Percentiles rank a stretch among this genome's conserved stretches.
These are phyloP conservation scores for Siphamia tubifer DNA, from an alignment of 2,113 vertebrate species.

Conservation along the genomic window DNA sequence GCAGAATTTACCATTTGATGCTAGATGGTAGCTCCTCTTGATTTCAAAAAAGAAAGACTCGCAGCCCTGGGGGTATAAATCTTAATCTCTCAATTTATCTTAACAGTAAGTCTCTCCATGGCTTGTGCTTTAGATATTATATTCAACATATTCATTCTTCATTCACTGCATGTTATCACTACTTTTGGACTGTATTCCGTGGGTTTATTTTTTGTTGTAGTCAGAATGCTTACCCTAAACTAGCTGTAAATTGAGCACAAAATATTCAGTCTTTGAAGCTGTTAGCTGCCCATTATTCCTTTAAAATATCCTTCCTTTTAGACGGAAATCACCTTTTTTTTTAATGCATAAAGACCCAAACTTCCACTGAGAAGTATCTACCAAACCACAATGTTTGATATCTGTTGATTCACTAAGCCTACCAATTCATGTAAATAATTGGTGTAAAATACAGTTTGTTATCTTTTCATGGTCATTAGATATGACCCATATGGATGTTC, in stretches of 20 bases:
- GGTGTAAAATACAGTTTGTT: too few relatives aligned
- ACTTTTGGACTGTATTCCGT: not conserved
- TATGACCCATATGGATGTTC: too few relatives aligned
- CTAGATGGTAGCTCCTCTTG: slow-evolving; percentile 25
- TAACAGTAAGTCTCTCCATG: not conserved
- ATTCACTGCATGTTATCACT: slow-evolving; percentile 4
- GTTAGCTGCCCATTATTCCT: not conserved
- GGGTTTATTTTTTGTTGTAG: too few relatives aligned
- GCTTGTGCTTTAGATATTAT: slow-evolving; percentile 37
- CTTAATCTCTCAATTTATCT: slow-evolving; percentile 59
- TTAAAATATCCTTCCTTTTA: too few relatives aligned
- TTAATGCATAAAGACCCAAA: too few relatives aligned
- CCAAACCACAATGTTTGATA: too few relatives aligned
- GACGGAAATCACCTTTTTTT: too few relatives aligned
- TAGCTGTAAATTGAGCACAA: not conserved
- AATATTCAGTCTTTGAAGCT: not conserved
- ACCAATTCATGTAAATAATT: too few relatives aligned
- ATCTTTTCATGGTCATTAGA: too few relatives aligned
- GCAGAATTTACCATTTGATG: slow-evolving; percentile 61
- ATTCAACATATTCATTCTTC: slow-evolving; percentile 23
- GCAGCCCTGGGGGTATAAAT: slow-evolving; percentile 43
- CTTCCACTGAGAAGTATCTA: too few relatives aligned
- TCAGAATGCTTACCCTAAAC: not conserved
- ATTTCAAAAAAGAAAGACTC: slow-evolving; percentile 48
- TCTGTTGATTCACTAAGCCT: too few relatives aligned